Conservation (phyloP, 2,113 vertebrate genomes). For the Hymenochirus boettgeri region DNA sequence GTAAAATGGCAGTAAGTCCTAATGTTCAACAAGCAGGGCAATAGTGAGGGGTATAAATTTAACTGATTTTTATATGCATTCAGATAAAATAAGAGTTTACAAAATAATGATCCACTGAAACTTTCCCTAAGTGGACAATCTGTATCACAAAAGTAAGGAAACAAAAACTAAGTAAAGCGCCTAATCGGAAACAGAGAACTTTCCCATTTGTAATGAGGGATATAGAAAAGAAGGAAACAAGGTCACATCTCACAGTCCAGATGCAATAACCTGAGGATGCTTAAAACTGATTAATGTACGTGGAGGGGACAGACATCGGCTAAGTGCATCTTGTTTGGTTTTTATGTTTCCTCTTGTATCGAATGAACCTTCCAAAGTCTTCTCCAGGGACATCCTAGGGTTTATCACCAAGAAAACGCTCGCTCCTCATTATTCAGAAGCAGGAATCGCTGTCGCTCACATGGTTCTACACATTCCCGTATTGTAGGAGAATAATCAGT, state of each 20-base stretch:
- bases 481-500: too few species aligned
- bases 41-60: too few species aligned
- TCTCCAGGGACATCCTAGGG: constrained; percentile 44
- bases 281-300: constrained; percentile 46
- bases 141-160: too few species aligned
- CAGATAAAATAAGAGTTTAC: too few species aligned
- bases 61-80: too few species aligned
- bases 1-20: too few species aligned
- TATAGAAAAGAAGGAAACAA: background rate
- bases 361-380: constrained; percentile 47
- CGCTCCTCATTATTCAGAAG: constrained; percentile 51
- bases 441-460: constrained; percentile 37
- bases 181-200: background rate
- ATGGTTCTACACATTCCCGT: background rate
- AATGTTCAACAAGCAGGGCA: too few species aligned
- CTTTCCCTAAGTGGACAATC: too few species aligned
- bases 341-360: constrained; percentile 49
- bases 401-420: constrained; percentile 39
- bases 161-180: too few species aligned
- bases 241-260: constrained; percentile 2
- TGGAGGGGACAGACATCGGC: constrained; percentile 48
- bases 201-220: background rate
- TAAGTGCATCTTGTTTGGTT: constrained; percentile 27
- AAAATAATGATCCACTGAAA: too few species aligned
- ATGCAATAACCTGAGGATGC: constrained; percentile 16